These are phyloP conservation scores for Hyposmocoma kahamanoa DNA, from an alignment of 1,140 invertebrate species.

Conservation along the genomic window DNA sequence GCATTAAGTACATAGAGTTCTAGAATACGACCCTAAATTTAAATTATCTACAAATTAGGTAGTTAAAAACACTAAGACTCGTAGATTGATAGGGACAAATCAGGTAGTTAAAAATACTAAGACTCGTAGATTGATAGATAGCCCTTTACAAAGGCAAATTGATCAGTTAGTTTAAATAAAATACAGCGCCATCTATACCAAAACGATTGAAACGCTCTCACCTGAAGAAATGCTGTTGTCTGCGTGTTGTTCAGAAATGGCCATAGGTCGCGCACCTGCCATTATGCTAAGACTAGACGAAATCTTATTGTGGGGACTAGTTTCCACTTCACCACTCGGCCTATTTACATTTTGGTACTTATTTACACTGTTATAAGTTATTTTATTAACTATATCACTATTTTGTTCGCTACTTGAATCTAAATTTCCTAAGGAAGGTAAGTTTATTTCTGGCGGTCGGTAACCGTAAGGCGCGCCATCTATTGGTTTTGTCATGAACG, in stretches of 20 bases:
- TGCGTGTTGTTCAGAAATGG: slow-evolving; percentile 55
- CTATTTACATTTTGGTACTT: slow-evolving; percentile 71
- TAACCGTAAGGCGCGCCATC: slow-evolving; percentile 66
- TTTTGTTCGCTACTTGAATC: slow-evolving; percentile 64
- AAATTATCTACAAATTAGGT: too few relatives aligned
- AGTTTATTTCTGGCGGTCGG: slow-evolving; percentile 58
- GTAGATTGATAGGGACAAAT: too few relatives aligned
- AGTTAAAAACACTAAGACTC: too few relatives aligned
- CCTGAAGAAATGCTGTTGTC: slow-evolving; percentile 62
- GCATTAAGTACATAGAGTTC: too few relatives aligned
- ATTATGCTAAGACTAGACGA: slow-evolving; percentile 73
- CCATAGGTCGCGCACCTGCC: slow-evolving; percentile 58
- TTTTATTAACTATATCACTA: slow-evolving; percentile 72
- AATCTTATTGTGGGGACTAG: slow-evolving; percentile 73
- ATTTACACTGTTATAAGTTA: slow-evolving; percentile 70
- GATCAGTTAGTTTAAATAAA: too few relatives aligned
- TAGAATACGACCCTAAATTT: too few relatives aligned
- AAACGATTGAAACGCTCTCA: slow-evolving; percentile 17
- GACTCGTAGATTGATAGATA: too few relatives aligned
- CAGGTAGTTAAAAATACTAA: too few relatives aligned
- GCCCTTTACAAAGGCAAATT: too few relatives aligned
- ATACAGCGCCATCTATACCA: neutral
- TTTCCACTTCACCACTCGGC: slow-evolving; percentile 58
- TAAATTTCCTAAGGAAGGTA: slow-evolving; percentile 59
- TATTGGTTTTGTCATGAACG: slow-evolving; percentile 73